Evolutionary conservation across 64 coral and sea anemone genomes (phyloP), one percentile per base, ranked within the genome.

Genomic region (Orbicella faveolata): DNA sequence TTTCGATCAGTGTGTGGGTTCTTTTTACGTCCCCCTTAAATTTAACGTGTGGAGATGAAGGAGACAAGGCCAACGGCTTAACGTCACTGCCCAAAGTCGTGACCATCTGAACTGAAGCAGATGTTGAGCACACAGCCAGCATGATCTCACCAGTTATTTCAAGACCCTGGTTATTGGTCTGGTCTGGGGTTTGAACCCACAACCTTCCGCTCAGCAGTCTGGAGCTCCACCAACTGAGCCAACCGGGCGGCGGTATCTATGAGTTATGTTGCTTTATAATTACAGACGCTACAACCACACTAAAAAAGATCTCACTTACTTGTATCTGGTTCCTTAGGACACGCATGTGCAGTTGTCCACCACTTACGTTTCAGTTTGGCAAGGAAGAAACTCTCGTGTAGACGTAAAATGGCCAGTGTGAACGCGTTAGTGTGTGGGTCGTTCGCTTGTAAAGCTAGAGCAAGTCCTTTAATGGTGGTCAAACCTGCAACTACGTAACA

Each of bases 401-500:
- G 41, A 6, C 70, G 53, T 53, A 94, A n/a, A 41, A 94, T 94
- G 3, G 88, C 30, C 21, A 94, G 33, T 5, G 92, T 85, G 23
- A 94, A 77, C 55, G 78, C 73, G 2, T 34, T 53, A 19, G 41
- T 55, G 1, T 77, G 75, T 21, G 83, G 93, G 17, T 90, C 81
- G 52, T 83, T 72, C 35, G 84, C 48, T 63, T 81, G 84, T 4
- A 94, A 74, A 35, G 93, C 88, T 21, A 94, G 77, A 11, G 80
- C 88, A 79, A 94, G 64, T 2, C 75, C 82, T n/a, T 79, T 75
- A 19, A 82, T 33, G 6, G 82, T 79, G 61, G 88, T 79, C 23
- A 94, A 34, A 63, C 93, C 93, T 77, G 88, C 54, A 61, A 90
- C 93, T 94, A 30, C 30, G 30, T 30, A 30, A 30, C 30, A 30